Base-by-base conservation (phyloP, 1,140 invertebrate species). In the Stegodyphus mimosarum region DNA sequence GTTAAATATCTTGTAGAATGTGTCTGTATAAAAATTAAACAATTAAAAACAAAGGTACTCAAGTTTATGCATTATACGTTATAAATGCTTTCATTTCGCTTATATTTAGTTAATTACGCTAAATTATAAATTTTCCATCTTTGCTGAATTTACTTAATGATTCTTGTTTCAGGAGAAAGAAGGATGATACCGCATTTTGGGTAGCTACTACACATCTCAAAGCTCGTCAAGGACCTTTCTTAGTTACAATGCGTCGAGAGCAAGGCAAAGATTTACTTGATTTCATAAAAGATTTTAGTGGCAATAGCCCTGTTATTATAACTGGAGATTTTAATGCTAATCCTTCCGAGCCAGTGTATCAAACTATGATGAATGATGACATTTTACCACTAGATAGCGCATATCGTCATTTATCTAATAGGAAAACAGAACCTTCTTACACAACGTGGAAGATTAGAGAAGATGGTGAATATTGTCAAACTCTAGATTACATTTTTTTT, bases 281-380 rank as follows among this genome's bases (percentile, higher is more conserved):
- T 9, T 94, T 94, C 85, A 89, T 95, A 0, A 88, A 90, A 49
- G 18, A 89, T 17, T 89, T 91, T n/a, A 90, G 93, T 87, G 73
- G 69, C 6, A 90, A 91, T 48, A 87, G 87, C 52, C 94, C 95
- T 0, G 88, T 95, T 0, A 90, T 96, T 48, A 87, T 95, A 2
- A 94, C 93, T 88, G 95, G 95, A 1, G 95, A 96, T 88, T 95
- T 96, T 88, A 96, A 96, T 90, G 95, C 94, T 0, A 94, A 95
- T 89, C 94, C 94, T 0, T 91, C 88, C 5, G 95, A 96, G 89
- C 93, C 94, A 7, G 93, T 95, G 11, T 95, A 95, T 88, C 76
- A 77, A 17, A 93, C 93, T 0, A 90, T 95, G 10, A 90, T 92
- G 3, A 87, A 88, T 4, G 53, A 71, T 52, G 64, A 89, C 66